Base-by-base conservation (phyloP, 1,140 invertebrate genomes). In the Calephelis nemesis region DNA sequence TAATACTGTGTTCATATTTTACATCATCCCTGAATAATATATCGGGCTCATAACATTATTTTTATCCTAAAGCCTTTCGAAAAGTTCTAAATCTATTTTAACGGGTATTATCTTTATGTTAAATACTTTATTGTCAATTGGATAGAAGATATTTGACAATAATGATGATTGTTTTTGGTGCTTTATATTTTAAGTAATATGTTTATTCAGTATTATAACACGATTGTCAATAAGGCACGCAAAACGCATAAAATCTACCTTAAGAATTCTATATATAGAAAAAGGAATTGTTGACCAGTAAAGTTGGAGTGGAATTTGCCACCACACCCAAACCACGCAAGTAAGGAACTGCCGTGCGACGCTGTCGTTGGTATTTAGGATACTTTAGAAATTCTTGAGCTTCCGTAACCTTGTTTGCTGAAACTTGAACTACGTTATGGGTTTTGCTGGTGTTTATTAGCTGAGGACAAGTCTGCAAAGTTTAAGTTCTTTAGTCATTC, bases 321-420 rank as follows among this genome's bases (percentile, higher is more conserved):
- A 42, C 58, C 58, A 39, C 58, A 60, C 58, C 58, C 58, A 60
- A 60, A 60, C 58, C 58, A 60, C 58, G 58, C 40, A 60, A 60
- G 58, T 13, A 30, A 60, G 58, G 58, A 60, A 60, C 40, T 39
- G 58, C 58, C 58, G 30, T 60, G 54, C 54, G 54, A 40, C 54
- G 54, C 19, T 60, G 54, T 60, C 54, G 19, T 19, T 60, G 54
- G 54, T 60, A 60, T 60, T 60, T 60, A 60, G 39, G 10, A 40
- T 60, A 58, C 54, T 58, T 58, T 58, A 30, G 19, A 12, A 58
- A 58, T 58, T 58, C 54, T 58, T 58, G 11, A 58, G 54, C 54
- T 58, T 58, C 54, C 54, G 54, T 58, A 40, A 58, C 19, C 54
- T 58, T 30, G 54, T 58, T 58, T 58, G 39, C 54, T 58, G 54